Base-by-base conservation (phyloP, 2,113 vertebrate species). In the Epinephelus cyanopodus region DNA sequence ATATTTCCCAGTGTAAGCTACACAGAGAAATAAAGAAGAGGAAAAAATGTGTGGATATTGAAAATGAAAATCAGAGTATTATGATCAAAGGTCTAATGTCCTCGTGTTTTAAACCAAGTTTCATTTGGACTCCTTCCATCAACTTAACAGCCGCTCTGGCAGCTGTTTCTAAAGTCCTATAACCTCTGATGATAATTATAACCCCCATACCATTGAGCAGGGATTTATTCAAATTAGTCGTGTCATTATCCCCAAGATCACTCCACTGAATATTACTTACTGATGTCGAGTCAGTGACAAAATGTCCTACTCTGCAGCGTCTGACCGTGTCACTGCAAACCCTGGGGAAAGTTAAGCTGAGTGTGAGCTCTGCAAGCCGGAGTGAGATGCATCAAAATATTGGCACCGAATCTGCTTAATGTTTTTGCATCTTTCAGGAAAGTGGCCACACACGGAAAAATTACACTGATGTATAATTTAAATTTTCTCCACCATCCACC, bases 151-250 rank as follows among this genome's bases (percentile, higher is more conserved):
- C 50, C 61, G 15, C 81, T 39, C 73, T 70, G 77, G 48, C 78
- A 84, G 87, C 84, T 86, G 54, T 79, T 86, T 84, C 76, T 77
- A 33, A 72, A 79, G 75, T 85, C 70, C 63, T 56, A 18, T 82
- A 68, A 90, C 83, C 86, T 88, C 88, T 64, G 70, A 87, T 87
- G 68, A 87, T 91, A 82, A 91, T 86, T 86, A 82, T 52, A 81
- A 85, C 83, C 82, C 75, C 77, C 29, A 74, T 67, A 75, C 63
- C 67, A 81, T 72, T 80, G 61, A 88, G 65, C 63, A 76, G 47
- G 63, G 73, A 90, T 91, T 89, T 90, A 92, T 92, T 92, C 76
- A 91, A 92, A 92, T 92, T 83, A 92, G 65, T 77, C 81, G 62
- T 79, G 84, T 93, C 85, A 91, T 92, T 90, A 88, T 90, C 82